Base-by-base conservation (phyloP, 2,113 vertebrate genomes). In the Oophaga pumilio region DNA sequence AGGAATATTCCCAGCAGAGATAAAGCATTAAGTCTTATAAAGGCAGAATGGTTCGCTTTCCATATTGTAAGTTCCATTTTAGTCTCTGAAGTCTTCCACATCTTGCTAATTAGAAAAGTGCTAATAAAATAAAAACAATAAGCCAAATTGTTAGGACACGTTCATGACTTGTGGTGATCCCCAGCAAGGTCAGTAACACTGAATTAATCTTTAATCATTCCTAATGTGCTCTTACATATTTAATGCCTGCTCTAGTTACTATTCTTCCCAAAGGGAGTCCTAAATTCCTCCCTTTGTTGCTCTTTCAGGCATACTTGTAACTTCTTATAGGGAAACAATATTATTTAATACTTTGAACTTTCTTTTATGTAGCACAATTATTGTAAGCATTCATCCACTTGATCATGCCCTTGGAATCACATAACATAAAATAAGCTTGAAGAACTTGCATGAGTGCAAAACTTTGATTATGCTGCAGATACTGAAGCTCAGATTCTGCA, bases 151-250 rank as follows among this genome's bases (percentile, higher is more conserved):
- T 92, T 93, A 92, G 93, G 89, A 88, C 84, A 88, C 90, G 93
- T 89, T 92, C 89, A 88, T 91, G 93, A 93, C 94, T 91, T 92
- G 90, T 90, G 91, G 90, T 85, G 87, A 93, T 93, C 89, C 78
- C 53, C 90, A 80, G 89, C 89, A 84, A 89, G 91, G 89, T 92
- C 90, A 88, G 68, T 92, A 88, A 92, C 90, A 92, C 83, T 90
- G 90, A 93, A 93, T 94, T 90, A 94, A 94, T 93, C 91, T 95
- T 95, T 94, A 94, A 95, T 95, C 92, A 91, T 91, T 79, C 84
- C 90, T 92, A 94, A 93, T 94, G 90, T 84, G 91, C 93, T 92
- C 89, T 90, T 92, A 82, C 91, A 92, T 93, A 93, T 91, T 91
- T 93, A 91, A 94, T 93, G 84, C 52, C 85, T 91, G 22, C 90